phyloP scores from a whole-genome alignment of 2,888 invertebrate species.

The Geophilus truncorum region DNA sequence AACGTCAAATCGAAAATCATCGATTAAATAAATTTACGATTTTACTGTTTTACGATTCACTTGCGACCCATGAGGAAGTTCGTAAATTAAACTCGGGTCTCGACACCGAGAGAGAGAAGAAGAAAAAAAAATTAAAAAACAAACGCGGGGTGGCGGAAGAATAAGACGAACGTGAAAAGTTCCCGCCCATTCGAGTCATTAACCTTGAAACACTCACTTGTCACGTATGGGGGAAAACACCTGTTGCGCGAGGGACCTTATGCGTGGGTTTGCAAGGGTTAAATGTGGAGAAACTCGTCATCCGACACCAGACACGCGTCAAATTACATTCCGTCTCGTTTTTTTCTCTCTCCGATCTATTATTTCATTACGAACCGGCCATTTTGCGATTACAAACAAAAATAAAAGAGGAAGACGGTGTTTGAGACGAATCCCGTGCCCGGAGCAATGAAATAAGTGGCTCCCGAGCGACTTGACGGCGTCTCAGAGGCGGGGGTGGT shows the following conservation, averaged over 20 bases:
- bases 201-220: not conserved
- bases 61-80: not conserved
- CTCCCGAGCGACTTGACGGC: slow-evolving; percentile 27
- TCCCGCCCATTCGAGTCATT: not conserved
- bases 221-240: slow-evolving; percentile 14
- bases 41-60: not conserved
- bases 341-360: not conserved
- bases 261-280: not conserved
- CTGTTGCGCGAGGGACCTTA: not conserved
- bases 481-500: not conserved
- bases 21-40: not conserved
- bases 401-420: not conserved
- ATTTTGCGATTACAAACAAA: not conserved
- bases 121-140: too few relatives aligned
- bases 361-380: not conserved
- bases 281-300: not conserved
- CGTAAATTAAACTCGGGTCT: not conserved
- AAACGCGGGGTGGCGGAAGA: not conserved
- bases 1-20: not conserved
- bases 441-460: slow-evolving; percentile 22
- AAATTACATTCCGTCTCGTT: too few relatives aligned
- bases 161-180: not conserved
- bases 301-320: not conserved
- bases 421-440: slow-evolving; percentile 1
- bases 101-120: too few relatives aligned